Base-by-base conservation (phyloP, 2,797 vertebrate species). In the Salarias fasciatus region DNA sequence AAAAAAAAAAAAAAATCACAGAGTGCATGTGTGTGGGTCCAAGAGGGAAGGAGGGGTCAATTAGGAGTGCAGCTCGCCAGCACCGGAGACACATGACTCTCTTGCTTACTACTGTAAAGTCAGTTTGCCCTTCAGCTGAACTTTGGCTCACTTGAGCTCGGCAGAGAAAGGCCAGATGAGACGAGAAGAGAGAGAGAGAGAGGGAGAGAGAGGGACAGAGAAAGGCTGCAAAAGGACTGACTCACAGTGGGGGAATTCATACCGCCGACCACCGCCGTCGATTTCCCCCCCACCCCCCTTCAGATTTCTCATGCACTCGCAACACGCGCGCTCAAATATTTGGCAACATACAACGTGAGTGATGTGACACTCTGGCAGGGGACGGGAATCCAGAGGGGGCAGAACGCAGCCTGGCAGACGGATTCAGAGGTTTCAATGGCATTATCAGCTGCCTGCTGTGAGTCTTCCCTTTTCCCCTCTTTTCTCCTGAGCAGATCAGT, bases 61-160 rank as follows among this genome's bases (percentile, higher is more conserved):
- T 85, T 84, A 90, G 68, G 61, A 79, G 58, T 63, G 81, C 72
- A 82, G 78, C 55, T 40, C 36, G 40, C 91, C 92, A 93, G 93
- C 92, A 90, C 69, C 77, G 66, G 89, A 94, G 92, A 91, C 94
- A 94, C 94, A 95, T 96, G 96, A 97, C 84, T 88, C 79, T 83
- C 64, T 73, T 70, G 72, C 80, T 94, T 93, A 88, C 91, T 88
- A 93, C 84, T 89, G 85, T 89, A 88, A 92, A 94, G 94, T 94
- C 92, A 87, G 81, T 81, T 90, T 95, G 94, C 91, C 97, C 97
- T 97, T 98, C 94, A 96, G 85, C 84, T 96, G 95, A 97, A 98
- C 97, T 96, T 96, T 95, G 94, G 89, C 95, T 95, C 83, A 96
- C 88, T 96, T 93, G 61, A 83, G 83, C 63, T 76, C 45, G 63